Evolutionary conservation across 2,113 vertebrate genomes (phyloP), one percentile per base, ranked within the genome.

Genomic region (Harpagus bidentatus): DNA sequence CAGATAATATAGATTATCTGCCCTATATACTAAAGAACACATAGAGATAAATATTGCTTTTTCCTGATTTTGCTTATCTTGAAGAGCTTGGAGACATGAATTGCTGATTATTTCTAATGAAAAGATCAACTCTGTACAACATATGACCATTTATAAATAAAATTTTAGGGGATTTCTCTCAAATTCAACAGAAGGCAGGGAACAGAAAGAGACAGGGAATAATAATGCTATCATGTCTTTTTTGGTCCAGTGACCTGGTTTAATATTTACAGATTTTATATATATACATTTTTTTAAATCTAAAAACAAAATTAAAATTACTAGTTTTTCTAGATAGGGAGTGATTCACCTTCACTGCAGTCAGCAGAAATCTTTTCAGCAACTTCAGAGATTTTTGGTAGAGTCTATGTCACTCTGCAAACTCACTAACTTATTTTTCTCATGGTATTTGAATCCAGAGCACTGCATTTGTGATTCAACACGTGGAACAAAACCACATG

Each of bases 201-300:
- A 92, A 77, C 4, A 80, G 71, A 76, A 63, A 45, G 9, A 76
- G 25, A 20, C 1, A 25, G 10, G 34, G 43, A 69, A 40, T 45
- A 81, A 59, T 13, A 72, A 42, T 1, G 3, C 23, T 8, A 29
- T 11, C 9, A 1, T 15, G 4, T 69, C 12, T 29, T 34, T 83
- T 85, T 45, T 56, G 16, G 42, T 81, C 31, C 16, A 26, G 31
- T 31, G 16, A 48, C 2, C 13, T 8, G 2, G 8, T 71, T 71
- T 55, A 81, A 34, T 3, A 2, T 25, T 80, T 86, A 66, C 6
- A 43, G 2, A 20, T 31, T 88, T 59, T 48, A 61, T 22, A 45
- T 13, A n/a, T 0, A 2, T 47, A 43, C 2, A 3, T 29, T 55
- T 78, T 81, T 40, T 16, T 1, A 5, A 40, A 61, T 10, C 9